Evolutionary conservation across 1,140 invertebrate genomes (phyloP).

Genomic region (Atopsyche davidsoni): DNA sequence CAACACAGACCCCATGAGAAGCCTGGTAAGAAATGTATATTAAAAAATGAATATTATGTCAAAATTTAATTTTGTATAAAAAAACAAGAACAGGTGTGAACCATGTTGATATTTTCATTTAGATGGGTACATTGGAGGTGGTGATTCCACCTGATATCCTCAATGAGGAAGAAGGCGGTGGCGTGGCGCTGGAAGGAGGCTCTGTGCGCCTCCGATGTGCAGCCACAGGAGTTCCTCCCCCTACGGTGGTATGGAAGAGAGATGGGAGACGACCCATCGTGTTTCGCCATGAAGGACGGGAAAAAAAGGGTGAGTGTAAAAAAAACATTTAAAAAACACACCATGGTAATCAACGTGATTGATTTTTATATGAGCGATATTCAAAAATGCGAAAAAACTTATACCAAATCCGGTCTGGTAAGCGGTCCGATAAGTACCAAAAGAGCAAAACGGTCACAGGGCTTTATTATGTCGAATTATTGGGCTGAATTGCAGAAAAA

Average conservation of each 20-base stretch:
- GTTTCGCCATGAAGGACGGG: slow-evolving; percentile 59
- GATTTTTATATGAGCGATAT: too few species aligned
- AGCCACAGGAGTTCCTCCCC: slow-evolving; percentile 74
- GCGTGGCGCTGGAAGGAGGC: slow-evolving; percentile 67
- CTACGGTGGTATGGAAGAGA: slow-evolving; percentile 69
- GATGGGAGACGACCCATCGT: slow-evolving; percentile 69
- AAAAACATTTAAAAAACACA: too few species aligned
- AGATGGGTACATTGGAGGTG: slow-evolving; percentile 77
- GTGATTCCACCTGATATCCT: slow-evolving; percentile 80
- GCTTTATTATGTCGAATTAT: too few species aligned
- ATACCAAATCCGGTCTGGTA: not conserved
- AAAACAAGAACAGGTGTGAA: too few species aligned
- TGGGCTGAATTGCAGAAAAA: too few species aligned
- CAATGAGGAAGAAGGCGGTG: slow-evolving; percentile 52
- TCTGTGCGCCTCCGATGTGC: slow-evolving; percentile 69
- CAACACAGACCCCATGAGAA: slow-evolving; percentile 80
- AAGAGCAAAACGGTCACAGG: too few species aligned
- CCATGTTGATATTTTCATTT: too few species aligned
- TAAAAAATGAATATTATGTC: too few species aligned
- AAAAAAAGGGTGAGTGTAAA: slow-evolving; percentile 57
- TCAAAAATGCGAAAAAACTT: too few species aligned
- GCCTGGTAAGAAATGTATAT: slow-evolving; percentile 68
- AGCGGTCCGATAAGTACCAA: too few species aligned
- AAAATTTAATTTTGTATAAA: too few species aligned
- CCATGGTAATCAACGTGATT: too few species aligned